Conservation (phyloP, 2,888 invertebrate species). For the Thymelicus lineola region DNA sequence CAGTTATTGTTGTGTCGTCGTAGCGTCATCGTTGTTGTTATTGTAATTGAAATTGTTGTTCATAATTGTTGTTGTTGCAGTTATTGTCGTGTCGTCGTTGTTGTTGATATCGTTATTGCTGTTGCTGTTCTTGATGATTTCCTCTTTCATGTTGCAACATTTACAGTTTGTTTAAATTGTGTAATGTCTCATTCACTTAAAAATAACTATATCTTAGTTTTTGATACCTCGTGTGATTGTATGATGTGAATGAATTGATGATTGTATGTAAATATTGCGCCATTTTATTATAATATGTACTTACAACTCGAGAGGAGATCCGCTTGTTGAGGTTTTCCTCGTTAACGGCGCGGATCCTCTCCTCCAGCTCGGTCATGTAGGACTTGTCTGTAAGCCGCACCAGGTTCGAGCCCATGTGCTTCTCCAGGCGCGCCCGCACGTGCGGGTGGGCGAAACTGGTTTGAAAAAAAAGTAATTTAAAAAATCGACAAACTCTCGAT, state of each 20-base stretch:
- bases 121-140: not conserved
- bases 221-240: no score
- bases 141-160: no score
- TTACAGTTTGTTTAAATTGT: no score
- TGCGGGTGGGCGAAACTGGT: constrained; percentile 87
- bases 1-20: no score
- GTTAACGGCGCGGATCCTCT: constrained; percentile 87
- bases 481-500: no score
- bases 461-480: no score
- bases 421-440: constrained; percentile 87
- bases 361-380: constrained; percentile 88
- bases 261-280: no score
- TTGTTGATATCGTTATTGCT: not conserved
- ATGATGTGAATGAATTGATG: no score
- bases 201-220: no score
- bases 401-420: constrained; percentile 88
- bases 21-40: no score
- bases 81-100: not conserved
- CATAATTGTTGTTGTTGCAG: not conserved
- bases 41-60: no score
- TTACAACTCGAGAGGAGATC: constrained; percentile 86
- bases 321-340: constrained; percentile 87
- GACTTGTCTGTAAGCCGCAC: constrained; percentile 88
- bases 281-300: not conserved
- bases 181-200: no score